Evolutionary conservation across 2,113 vertebrate genomes (phyloP).

Genomic region (Grus americana): DNA sequence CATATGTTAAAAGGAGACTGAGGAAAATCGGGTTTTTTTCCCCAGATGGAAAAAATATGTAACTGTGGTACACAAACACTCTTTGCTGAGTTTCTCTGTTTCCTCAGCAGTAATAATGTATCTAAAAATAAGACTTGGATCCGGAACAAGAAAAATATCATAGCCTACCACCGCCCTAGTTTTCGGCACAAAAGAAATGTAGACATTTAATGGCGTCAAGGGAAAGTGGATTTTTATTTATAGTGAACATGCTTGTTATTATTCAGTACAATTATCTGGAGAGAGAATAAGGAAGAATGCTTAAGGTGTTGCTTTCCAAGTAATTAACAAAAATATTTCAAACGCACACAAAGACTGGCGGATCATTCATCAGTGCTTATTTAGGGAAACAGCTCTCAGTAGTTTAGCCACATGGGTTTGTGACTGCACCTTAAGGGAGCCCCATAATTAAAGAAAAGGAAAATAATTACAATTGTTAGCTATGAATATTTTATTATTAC

Average conservation of each 20-base stretch:
- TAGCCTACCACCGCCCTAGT: background rate
- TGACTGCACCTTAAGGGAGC: background rate
- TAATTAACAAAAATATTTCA: slow-evolving; percentile 54
- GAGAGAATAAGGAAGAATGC: background rate
- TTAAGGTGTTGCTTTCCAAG: slow-evolving; percentile 41
- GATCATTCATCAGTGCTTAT: slow-evolving; percentile 5
- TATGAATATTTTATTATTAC: background rate
- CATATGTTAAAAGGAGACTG: slow-evolving; percentile 57
- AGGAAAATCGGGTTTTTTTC: slow-evolving; percentile 16
- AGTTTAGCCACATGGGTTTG: background rate
- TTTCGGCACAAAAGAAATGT: background rate
- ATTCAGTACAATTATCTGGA: slow-evolving; percentile 21
- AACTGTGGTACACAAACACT: slow-evolving; percentile 50
- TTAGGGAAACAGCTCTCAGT: background rate
- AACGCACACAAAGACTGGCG: background rate
- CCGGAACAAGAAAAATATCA: slow-evolving; percentile 33
- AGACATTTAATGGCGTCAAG: slow-evolving; percentile 2
- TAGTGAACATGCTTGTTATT: background rate
- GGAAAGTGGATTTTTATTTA: slow-evolving; percentile 55
- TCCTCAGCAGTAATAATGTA: slow-evolving; percentile 28
- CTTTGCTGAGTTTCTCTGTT: slow-evolving; percentile 50
- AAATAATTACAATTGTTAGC: background rate
- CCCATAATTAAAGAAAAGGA: background rate
- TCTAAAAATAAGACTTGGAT: slow-evolving; percentile 56
- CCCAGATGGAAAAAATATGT: slow-evolving; percentile 62